Percentiles rank a stretch among this genome's conserved stretches.
Evolutionary conservation across 2,888 invertebrate species (phyloP).

Genomic region (Molorchus minor): DNA sequence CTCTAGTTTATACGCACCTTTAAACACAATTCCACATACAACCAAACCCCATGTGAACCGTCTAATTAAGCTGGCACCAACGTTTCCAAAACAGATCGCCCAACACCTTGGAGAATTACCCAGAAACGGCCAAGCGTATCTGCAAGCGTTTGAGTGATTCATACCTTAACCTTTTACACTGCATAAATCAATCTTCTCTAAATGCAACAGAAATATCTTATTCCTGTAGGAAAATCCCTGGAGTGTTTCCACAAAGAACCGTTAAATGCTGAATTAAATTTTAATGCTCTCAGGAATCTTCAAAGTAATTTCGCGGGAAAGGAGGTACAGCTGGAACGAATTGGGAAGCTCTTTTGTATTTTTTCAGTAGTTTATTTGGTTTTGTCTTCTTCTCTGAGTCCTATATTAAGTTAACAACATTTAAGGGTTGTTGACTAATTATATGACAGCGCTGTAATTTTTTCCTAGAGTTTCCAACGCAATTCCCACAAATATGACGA

Average conservation of each 20-base stretch:
- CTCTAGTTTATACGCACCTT: background rate
- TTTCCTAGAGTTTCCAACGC: too few species aligned
- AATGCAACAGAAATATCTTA: conserved; percentile 41
- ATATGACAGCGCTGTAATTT: too few species aligned
- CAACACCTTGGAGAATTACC: conserved; percentile 39
- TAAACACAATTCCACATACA: too few species aligned
- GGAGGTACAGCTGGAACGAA: background rate
- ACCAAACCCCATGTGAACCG: conserved; percentile 2
- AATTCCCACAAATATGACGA: too few species aligned
- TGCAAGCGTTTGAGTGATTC: conserved; percentile 37
- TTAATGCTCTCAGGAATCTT: conserved; percentile 21
- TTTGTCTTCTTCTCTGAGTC: too few species aligned
- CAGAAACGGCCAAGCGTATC: conserved; percentile 34
- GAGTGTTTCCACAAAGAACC: conserved; percentile 21
- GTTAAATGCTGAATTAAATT: conserved; percentile 25
- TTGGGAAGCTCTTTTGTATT: too few species aligned
- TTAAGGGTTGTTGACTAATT: too few species aligned
- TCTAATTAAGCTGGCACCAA: conserved; percentile 25
- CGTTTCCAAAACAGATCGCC: conserved; percentile 33
- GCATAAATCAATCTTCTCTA: conserved; percentile 42
- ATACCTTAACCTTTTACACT: conserved; percentile 34
- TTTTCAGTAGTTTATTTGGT: too few species aligned
- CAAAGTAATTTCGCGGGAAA: conserved; percentile 9
- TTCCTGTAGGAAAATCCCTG: conserved; percentile 31
- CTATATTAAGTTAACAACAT: too few species aligned